A percentile compares a stretch with the other conserved stretches of the same genome.
These are phyloP conservation scores for Catamblyrhynchus diadema DNA, from an alignment of 2,797 vertebrate genomes.

Conservation along the genomic window DNA sequence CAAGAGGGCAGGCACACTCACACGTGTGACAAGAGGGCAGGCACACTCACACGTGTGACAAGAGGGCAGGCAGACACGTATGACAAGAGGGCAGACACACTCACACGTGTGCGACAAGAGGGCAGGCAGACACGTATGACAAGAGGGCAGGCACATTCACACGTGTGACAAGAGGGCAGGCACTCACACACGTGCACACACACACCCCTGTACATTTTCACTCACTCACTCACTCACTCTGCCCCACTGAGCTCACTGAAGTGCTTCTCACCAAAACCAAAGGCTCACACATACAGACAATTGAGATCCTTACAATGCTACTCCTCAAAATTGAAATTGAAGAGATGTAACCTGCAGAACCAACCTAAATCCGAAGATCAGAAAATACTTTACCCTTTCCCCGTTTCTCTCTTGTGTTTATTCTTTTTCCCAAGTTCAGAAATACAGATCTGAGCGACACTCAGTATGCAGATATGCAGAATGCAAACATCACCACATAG, in stretches of 20 bases:
- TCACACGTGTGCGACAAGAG: neutral
- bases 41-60: neutral
- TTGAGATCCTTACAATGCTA: neutral
- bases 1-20: neutral
- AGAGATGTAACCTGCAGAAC: neutral
- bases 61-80: neutral
- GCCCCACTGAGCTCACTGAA: neutral
- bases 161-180: neutral
- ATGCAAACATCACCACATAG: neutral
- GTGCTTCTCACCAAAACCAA: neutral
- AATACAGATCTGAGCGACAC: neutral
- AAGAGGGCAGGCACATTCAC: neutral
- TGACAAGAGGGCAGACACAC: neutral
- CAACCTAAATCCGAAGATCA: neutral
- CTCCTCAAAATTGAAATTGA: neutral
- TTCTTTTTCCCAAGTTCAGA: neutral
- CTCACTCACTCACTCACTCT: neutral
- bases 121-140: neutral
- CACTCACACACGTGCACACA: neutral
- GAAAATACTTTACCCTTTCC: neutral
- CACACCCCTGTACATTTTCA: rapidly evolving
- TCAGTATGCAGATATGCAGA: neutral
- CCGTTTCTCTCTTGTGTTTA: neutral
- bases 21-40: neutral
- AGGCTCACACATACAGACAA: neutral